These are phyloP conservation scores for Scalopus aquaticus DNA, from an alignment of 2,113 vertebrate genomes.

Conservation along the genomic window DNA sequence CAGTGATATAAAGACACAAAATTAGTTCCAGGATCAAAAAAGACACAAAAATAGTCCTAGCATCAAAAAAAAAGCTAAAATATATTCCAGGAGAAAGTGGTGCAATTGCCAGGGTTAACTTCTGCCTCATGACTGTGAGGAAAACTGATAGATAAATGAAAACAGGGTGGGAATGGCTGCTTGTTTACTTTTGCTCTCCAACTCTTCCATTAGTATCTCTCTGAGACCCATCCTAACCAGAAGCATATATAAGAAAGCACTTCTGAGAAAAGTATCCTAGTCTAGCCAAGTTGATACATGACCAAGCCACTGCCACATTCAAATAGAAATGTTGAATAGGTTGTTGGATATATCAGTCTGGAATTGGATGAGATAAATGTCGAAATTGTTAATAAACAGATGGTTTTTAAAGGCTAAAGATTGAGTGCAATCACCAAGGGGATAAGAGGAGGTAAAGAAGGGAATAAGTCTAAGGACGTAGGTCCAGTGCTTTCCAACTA, in stretches of 20 bases:
- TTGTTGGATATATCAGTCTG: not conserved
- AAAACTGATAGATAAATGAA: not conserved
- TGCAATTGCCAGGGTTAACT: not conserved
- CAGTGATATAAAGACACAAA: not conserved
- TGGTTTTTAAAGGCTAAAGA: not conserved
- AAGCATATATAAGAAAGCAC: not conserved
- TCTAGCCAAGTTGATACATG: not conserved
- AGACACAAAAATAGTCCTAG: not conserved
- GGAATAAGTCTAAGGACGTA: not conserved
- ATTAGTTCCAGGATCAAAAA: not conserved
- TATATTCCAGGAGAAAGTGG: not conserved
- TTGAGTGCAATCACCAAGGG: not conserved
- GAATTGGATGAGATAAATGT: not conserved
- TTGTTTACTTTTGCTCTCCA: not conserved
- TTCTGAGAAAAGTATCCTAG: not conserved
- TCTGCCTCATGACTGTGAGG: not conserved
- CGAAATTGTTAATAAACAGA: not conserved
- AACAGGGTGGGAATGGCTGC: not conserved
- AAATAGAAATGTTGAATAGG: not conserved
- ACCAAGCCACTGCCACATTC: not conserved
- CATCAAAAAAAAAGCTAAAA: not conserved
- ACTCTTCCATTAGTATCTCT: not conserved
- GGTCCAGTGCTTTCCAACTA: not conserved
- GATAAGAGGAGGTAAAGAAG: not conserved
- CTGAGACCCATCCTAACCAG: not conserved